These are phyloP conservation scores for Phataginus tricuspis DNA, from an alignment of 2,797 vertebrate genomes.

Conservation along the genomic window DNA sequence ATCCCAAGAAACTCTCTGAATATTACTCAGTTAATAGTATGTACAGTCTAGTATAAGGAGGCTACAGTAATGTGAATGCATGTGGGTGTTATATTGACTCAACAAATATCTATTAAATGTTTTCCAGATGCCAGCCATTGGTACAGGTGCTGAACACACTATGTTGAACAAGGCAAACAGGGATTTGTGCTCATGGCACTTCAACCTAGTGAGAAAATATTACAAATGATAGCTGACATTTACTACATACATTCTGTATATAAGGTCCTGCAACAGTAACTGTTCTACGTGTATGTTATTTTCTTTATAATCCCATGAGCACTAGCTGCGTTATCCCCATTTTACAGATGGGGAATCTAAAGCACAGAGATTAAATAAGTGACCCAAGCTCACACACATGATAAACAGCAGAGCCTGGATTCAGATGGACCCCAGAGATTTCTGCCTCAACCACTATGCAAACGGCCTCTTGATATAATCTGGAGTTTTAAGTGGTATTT, in stretches of 20 bases:
- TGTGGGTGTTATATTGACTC: neutral
- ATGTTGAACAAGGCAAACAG: neutral
- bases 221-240: neutral
- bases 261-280: neutral
- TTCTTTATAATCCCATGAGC: neutral
- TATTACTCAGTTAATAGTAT: neutral
- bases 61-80: neutral
- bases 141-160: neutral
- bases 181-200: neutral
- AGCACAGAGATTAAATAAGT: neutral
- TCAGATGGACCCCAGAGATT: neutral
- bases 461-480: neutral
- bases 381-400: neutral
- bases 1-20: neutral
- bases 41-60: neutral
- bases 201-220: neutral
- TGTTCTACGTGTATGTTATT: neutral
- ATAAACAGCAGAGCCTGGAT: neutral
- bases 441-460: neutral
- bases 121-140: neutral
- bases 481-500: neutral
- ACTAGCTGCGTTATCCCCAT: neutral
- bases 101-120: neutral
- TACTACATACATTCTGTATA: too few relatives aligned
- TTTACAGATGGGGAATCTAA: neutral